Base-by-base conservation (phyloP, 2,888 invertebrate genomes). In the Scaptomyza cyrtandrae region DNA sequence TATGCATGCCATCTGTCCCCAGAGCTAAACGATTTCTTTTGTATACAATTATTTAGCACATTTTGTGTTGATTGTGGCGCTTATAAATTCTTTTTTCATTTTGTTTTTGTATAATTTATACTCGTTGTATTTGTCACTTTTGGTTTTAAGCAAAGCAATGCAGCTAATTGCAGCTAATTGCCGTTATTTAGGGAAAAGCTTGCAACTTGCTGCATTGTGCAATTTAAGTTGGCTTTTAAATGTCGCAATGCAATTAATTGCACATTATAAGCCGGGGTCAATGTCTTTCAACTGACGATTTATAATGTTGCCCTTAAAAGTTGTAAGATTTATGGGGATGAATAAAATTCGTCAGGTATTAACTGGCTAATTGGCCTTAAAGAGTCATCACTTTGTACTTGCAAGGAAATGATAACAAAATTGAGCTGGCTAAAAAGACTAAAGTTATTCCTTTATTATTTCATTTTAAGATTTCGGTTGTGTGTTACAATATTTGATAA, bases 31-130 rank as follows among this genome's bases (percentile, higher is more conserved):
- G 72, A 45, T 75, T 71, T 76, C 75, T 76, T 67, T 71, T 81
- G 72, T 78, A 63, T 63, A 37, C 52, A 74, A 75, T 75, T 69
- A 71, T 82, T 74, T 78, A 69, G 75, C 61, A 72, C 79, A 71
- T 79, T 76, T 75, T 14, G 45, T 50, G 53, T 69, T 83, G 71
- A 67, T 80, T 81, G 71, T 77, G 82, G 73, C 74, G 82, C 68
- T 71, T 68, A 65, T 63, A 71, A 62, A 57, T 60, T 63, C 29
- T 24, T 43, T 10, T 49, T 24, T 63, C 13, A 27, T 45, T 16
- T 37, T n/a, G 9, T 33, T 59, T 50, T 54, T 55, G 19, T 45
- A 39, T 52, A 45, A 49, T 60, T 58, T 75, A 57, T 37, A 52
- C 24, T 54, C 13, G 33, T 39, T 53, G 35, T 56, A 53, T 45